These are phyloP conservation scores for Drosophila insularis DNA, from an alignment of 1,140 invertebrate species.

Conservation along the genomic window DNA sequence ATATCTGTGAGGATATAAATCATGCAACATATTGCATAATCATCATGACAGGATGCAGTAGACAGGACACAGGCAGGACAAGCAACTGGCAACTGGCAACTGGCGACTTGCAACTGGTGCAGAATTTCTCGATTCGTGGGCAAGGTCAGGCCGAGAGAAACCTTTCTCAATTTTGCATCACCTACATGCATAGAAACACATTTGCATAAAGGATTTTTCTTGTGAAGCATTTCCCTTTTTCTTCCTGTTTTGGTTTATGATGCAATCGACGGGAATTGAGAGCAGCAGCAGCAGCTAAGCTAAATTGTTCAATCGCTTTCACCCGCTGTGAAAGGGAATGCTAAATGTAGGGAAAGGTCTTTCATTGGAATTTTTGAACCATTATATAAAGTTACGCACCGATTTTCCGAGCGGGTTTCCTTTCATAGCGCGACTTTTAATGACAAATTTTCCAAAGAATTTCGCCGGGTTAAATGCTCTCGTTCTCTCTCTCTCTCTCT, in stretches of 20 bases:
- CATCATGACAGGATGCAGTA: conserved; percentile 41
- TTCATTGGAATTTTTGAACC: conserved; percentile 48
- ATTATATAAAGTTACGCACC: conserved; percentile 63
- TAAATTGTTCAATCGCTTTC: conserved; percentile 17
- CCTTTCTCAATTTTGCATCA: conserved; percentile 5
- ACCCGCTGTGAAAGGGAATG: conserved; percentile 46
- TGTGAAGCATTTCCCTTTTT: conserved; percentile 14
- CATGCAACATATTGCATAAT: conserved; percentile 82
- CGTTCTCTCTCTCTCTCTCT: not conserved
- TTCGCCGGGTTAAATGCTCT: conserved; percentile 8
- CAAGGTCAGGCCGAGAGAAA: conserved; percentile 30
- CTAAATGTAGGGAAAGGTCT: not conserved
- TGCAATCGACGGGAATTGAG: conserved; percentile 50
- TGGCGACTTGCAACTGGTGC: not conserved
- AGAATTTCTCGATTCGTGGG: not conserved
- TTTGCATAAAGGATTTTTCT: conserved; percentile 71
- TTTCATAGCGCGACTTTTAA: conserved; percentile 20
- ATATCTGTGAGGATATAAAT: conserved; percentile 64
- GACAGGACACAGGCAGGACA: conserved; percentile 31
- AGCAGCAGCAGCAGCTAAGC: conserved; percentile 26
- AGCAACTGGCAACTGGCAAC: conserved; percentile 13
- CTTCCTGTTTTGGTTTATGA: conserved; percentile 57
- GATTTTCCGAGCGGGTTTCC: conserved; percentile 43
- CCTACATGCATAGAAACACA: conserved; percentile 9
- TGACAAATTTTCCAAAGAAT: conserved; percentile 35